phyloP scores from a whole-genome alignment of 2,113 vertebrate species.

The Grammomys dolichurus region DNA sequence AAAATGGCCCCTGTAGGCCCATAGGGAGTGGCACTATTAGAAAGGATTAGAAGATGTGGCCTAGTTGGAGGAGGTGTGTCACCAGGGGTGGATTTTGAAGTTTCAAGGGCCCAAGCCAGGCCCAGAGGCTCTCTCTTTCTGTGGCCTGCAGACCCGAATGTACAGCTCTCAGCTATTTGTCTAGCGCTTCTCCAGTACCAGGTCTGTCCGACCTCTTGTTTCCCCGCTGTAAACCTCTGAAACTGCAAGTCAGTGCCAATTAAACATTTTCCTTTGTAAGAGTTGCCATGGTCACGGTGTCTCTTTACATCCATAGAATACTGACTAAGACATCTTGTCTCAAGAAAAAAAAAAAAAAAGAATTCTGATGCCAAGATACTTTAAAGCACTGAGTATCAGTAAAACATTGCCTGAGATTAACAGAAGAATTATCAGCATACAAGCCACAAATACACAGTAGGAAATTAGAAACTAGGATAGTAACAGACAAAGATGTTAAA shows the following conservation, averaged over 20 bases:
- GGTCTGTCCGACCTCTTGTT: background rate
- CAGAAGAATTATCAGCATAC: background rate
- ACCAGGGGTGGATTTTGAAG: background rate
- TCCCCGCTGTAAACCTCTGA: background rate
- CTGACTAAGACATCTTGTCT: background rate
- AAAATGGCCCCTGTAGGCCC: background rate
- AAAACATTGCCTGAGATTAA: conserved; percentile 34
- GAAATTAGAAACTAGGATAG: background rate
- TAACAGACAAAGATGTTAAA: conserved; percentile 44
- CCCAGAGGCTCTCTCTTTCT: background rate
- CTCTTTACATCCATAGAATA: background rate
- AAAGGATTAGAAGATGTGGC: background rate
- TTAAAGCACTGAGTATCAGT: background rate
- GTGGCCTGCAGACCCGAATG: background rate
- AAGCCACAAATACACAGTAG: background rate
- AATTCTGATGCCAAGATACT: background rate
- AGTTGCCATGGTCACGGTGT: background rate
- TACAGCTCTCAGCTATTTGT: background rate
- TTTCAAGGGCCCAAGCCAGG: background rate
- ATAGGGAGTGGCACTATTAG: background rate
- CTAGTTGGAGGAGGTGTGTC: background rate
- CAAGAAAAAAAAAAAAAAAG: background rate
- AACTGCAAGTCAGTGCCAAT: background rate
- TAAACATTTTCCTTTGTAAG: background rate
- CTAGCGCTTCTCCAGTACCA: background rate